Conservation (phyloP, 2,888 invertebrate genomes). For the Clusia tigrina region DNA sequence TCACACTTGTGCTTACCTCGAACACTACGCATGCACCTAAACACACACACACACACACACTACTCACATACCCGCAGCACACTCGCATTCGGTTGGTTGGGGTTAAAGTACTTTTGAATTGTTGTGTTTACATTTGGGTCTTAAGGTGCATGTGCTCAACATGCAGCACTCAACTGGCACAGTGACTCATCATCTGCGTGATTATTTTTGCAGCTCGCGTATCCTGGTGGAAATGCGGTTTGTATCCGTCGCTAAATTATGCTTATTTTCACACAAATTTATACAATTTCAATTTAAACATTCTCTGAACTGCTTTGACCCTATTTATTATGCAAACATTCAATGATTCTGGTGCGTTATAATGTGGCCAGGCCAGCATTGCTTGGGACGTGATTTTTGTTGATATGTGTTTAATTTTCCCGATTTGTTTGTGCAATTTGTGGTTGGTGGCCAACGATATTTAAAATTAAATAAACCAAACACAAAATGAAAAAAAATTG, state of each 20-base stretch:
- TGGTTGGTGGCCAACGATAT: too few species aligned
- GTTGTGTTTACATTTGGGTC: conserved; percentile 22
- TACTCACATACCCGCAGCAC: neutral
- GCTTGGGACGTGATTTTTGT: too few species aligned
- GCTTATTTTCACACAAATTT: neutral
- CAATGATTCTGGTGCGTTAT: neutral
- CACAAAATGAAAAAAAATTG: neutral
- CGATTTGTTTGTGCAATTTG: too few species aligned
- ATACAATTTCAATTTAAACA: neutral
- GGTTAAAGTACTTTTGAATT: conserved; percentile 29
- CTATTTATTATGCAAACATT: neutral
- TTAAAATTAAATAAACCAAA: neutral
- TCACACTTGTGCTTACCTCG: conserved; percentile 3
- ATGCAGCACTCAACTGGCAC: neutral
- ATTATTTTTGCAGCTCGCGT: neutral
- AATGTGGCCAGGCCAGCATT: too few species aligned
- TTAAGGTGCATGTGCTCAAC: too few species aligned
- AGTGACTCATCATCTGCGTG: neutral
- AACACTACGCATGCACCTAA: conserved; percentile 9
- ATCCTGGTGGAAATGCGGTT: neutral
- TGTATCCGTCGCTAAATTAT: neutral
- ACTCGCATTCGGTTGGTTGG: neutral
- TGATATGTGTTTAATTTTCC: neutral
- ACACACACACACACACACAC: conserved; percentile 23
- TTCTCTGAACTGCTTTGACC: conserved; percentile 7